Evolutionary conservation across 2,888 invertebrate species (phyloP).

Genomic region (Sarcophaga carnaria): DNA sequence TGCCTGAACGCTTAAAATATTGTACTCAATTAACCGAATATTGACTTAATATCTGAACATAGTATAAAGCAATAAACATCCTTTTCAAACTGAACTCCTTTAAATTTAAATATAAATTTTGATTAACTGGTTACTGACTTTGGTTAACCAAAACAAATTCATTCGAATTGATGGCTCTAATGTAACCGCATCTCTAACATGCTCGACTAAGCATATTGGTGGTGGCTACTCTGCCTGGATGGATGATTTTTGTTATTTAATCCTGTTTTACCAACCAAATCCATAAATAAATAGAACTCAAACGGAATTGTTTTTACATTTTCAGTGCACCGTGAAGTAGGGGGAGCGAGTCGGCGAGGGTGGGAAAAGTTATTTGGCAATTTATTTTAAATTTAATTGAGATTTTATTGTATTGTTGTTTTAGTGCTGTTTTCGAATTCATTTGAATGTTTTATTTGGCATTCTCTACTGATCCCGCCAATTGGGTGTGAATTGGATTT

Average conservation of each 20-base stretch:
- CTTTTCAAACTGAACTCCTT: too few species aligned
- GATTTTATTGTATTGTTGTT: constrained; percentile 27
- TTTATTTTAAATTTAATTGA: constrained; percentile 64
- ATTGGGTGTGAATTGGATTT: constrained; percentile 41
- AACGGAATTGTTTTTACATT: background rate
- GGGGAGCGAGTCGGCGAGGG: too few species aligned
- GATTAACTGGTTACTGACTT: too few species aligned
- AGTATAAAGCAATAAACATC: too few species aligned
- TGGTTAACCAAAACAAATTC: too few species aligned
- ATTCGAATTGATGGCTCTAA: too few species aligned
- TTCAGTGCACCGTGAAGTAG: background rate
- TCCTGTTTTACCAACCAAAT: constrained; percentile 39
- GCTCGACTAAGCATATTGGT: constrained; percentile 23
- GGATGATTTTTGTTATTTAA: constrained; percentile 59
- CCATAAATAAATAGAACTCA: background rate
- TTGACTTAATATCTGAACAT: too few species aligned
- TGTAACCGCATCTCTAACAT: background rate
- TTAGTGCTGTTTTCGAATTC: constrained; percentile 24
- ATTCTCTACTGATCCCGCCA: constrained; percentile 2
- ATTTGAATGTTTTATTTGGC: constrained; percentile 15
- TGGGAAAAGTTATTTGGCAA: constrained; percentile 55
- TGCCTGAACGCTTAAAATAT: too few species aligned
- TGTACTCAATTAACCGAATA: too few species aligned
- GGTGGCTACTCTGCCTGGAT: background rate
- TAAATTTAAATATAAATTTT: too few species aligned